Conservation (phyloP, 2,797 vertebrate genomes). For the Sebastes flavidus region DNA sequence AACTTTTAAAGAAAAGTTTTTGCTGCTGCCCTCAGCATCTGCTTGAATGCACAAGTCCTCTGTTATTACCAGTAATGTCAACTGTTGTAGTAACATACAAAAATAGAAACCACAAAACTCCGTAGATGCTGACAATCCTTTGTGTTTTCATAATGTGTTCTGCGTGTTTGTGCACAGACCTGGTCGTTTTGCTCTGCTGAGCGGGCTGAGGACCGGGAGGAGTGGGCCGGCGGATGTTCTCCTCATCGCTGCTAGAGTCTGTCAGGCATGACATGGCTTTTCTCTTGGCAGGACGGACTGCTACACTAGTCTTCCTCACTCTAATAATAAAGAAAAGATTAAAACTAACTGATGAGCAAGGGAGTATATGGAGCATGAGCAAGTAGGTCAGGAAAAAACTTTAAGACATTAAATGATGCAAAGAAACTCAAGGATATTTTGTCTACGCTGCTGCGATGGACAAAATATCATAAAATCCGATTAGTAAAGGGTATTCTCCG, state of each 20-base stretch:
- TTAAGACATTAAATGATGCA: background rate
- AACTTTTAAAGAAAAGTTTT: too few relatives aligned
- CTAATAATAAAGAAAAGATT: constrained; percentile 2
- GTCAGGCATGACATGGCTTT: background rate
- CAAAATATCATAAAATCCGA: background rate
- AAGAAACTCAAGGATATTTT: background rate
- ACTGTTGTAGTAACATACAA: background rate
- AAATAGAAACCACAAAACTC: background rate
- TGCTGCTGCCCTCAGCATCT: background rate
- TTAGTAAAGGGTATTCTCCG: background rate
- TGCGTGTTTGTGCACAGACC: constrained; percentile 33
- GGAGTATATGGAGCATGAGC: background rate
- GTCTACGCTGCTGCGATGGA: background rate
- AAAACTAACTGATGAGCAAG: background rate
- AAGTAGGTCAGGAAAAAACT: background rate
- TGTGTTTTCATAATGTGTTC: background rate
- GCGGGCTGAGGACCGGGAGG: background rate
- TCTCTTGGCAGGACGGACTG: background rate
- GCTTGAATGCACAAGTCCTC: background rate
- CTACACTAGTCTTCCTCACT: background rate
- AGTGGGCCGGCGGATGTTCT: background rate
- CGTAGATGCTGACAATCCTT: background rate
- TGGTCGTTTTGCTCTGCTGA: constrained; percentile 16
- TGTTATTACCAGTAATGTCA: background rate
- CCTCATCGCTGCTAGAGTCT: constrained; percentile 34